Evolutionary conservation across 2,113 vertebrate genomes (phyloP).

Genomic region (Apodemus speciosus): DNA sequence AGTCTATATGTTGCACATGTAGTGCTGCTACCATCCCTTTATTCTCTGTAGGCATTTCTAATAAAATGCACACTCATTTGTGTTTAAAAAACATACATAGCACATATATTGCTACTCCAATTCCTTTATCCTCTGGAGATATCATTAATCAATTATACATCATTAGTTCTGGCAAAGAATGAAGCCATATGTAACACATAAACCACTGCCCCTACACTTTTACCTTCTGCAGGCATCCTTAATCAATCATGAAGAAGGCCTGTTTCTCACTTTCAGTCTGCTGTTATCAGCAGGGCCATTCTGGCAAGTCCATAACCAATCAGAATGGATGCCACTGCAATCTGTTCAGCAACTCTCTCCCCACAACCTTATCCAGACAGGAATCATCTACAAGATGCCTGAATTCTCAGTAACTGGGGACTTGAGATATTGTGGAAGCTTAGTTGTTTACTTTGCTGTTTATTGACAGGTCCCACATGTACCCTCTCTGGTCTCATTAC

Average conservation of each 20-base stretch:
- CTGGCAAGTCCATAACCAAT: not conserved
- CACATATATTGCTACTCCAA: fast-evolving
- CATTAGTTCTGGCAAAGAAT: not conserved
- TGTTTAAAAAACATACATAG: not conserved
- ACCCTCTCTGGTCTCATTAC: not conserved
- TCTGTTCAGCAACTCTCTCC: not conserved
- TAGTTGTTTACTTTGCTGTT: not conserved
- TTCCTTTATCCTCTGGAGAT: not conserved
- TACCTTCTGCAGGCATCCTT: not conserved
- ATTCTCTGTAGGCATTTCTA: slow-evolving; percentile 2
- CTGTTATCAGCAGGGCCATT: not conserved
- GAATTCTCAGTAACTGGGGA: not conserved
- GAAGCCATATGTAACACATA: not conserved
- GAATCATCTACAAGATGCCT: not conserved
- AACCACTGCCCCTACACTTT: fast-evolving
- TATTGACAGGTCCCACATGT: not conserved
- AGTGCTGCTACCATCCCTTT: fast-evolving
- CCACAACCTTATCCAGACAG: not conserved
- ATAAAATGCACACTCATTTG: not conserved
- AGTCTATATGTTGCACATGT: not conserved
- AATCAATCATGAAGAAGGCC: slow-evolving; percentile 6
- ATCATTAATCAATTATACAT: not conserved
- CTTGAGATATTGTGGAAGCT: not conserved
- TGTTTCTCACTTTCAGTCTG: not conserved
- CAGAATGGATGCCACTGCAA: not conserved